A percentile compares a stretch with the other conserved stretches of the same genome.
These are phyloP conservation scores for Collichthys lucidus DNA, from an alignment of 2,113 vertebrate species.

Conservation along the genomic window DNA sequence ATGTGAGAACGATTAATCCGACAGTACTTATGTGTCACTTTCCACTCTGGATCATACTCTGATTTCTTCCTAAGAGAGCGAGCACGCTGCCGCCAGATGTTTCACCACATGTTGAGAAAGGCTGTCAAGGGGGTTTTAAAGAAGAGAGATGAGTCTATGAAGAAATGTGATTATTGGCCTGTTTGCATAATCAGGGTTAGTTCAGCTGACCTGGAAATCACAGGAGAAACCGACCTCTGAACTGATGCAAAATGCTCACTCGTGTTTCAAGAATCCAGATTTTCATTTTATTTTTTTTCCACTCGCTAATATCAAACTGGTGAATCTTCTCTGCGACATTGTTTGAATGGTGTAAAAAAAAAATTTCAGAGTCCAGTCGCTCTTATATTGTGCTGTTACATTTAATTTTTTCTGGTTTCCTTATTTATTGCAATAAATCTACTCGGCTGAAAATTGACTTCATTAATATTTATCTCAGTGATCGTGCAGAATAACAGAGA, in stretches of 20 bases:
- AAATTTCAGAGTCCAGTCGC: background rate
- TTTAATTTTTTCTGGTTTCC: slow-evolving; percentile 16
- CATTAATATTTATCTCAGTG: slow-evolving; percentile 54
- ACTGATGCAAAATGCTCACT: slow-evolving; percentile 61
- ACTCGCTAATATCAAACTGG: background rate
- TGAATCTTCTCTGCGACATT: slow-evolving; percentile 7
- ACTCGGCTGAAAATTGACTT: slow-evolving; percentile 42
- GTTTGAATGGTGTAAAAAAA: slow-evolving; percentile 1
- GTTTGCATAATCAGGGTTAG: slow-evolving; percentile 40
- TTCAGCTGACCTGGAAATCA: slow-evolving; percentile 46
- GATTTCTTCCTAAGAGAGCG: slow-evolving; percentile 34
- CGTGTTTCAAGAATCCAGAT: slow-evolving; percentile 62
- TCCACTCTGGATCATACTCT: slow-evolving; percentile 45
- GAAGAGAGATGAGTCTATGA: slow-evolving; percentile 29
- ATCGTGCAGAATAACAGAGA: slow-evolving; percentile 48
- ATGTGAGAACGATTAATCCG: slow-evolving; percentile 36
- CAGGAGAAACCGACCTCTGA: slow-evolving; percentile 62
- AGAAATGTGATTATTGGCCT: slow-evolving; percentile 57
- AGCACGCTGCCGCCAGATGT: slow-evolving; percentile 58
- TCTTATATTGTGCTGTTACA: background rate
- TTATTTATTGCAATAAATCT: slow-evolving; percentile 63
- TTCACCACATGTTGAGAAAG: slow-evolving; percentile 58
- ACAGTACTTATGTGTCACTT: slow-evolving; percentile 38
- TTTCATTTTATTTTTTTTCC: slow-evolving; percentile 24
- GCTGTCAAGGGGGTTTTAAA: slow-evolving; percentile 57